Evolutionary conservation across 2,888 invertebrate species (phyloP).

Genomic region (Euclidia mi): DNA sequence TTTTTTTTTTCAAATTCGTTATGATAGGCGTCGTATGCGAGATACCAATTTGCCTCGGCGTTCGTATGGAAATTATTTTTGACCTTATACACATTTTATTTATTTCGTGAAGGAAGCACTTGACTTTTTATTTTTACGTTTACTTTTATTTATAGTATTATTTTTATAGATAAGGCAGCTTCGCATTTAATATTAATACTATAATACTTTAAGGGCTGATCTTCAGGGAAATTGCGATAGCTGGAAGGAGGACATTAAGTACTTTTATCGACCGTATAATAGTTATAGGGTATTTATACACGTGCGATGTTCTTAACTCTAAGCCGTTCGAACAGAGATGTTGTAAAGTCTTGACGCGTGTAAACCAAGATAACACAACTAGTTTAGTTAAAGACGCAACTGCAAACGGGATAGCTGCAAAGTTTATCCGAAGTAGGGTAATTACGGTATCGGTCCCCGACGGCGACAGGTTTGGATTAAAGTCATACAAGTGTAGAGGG

Average conservation of each 20-base stretch:
- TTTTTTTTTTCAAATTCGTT: conserved; percentile 23
- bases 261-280: conserved; percentile 32
- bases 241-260: conserved; percentile 21
- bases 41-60: conserved; percentile 2
- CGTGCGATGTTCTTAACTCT: conserved; percentile 17
- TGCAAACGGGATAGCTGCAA: conserved; percentile 17
- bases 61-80: not conserved
- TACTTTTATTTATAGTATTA: too few relatives aligned
- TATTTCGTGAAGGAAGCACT: not conserved
- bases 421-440: conserved; percentile 33
- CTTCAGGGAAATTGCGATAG: not conserved
- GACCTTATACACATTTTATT: not conserved
- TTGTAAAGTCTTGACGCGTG: conserved; percentile 44
- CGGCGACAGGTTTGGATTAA: conserved; percentile 31
- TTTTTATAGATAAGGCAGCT: too few relatives aligned
- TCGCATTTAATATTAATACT: too few relatives aligned
- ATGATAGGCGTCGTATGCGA: conserved; percentile 8
- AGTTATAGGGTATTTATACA: conserved; percentile 26
- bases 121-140: too few relatives aligned
- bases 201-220: not conserved
- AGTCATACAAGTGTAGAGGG: conserved; percentile 17
- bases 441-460: conserved; percentile 36
- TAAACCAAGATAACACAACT: conserved; percentile 46
- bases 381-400: conserved; percentile 43
- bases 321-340: conserved; percentile 22